Conservation (phyloP, 2,888 invertebrate species). For the Anarsia innoxiella region DNA sequence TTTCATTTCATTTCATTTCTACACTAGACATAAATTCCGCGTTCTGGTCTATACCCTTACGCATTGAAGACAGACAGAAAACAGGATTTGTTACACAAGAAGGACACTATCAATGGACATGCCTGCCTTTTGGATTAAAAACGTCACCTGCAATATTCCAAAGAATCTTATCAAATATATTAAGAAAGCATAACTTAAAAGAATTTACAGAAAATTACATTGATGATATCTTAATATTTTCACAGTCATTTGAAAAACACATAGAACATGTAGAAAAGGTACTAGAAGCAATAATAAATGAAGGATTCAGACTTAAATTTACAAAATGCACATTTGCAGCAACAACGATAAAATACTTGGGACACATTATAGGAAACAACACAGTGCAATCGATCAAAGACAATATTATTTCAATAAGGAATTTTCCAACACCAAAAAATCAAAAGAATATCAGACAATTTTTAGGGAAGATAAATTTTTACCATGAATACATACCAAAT, state of each 20-base stretch:
- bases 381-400: conserved; percentile 22
- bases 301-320: conserved; percentile 1
- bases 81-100: conserved; percentile 22
- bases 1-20: too few species aligned
- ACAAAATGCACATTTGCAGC: conserved; percentile 3
- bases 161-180: conserved; percentile 27
- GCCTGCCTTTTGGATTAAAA: conserved; percentile 39
- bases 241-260: not conserved
- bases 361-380: conserved; percentile 24
- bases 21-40: conserved; percentile 32
- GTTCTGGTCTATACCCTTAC: conserved; percentile 33
- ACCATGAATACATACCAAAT: conserved; percentile 20
- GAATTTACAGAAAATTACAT: conserved; percentile 1
- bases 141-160: conserved; percentile 41
- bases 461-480: conserved; percentile 24
- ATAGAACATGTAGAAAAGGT: not conserved
- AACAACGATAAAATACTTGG: conserved; percentile 14
- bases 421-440: conserved; percentile 17
- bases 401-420: conserved; percentile 17
- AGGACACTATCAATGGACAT: conserved; percentile 29
- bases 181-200: not conserved
- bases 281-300: not conserved
- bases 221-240: conserved; percentile 4
- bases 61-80: conserved; percentile 26
- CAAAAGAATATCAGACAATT: conserved; percentile 19